Percentiles rank a stretch among this genome's conserved stretches.
Evolutionary conservation across 2,113 vertebrate species (phyloP).

Genomic region (Cyphomyrus plagiostoma): DNA sequence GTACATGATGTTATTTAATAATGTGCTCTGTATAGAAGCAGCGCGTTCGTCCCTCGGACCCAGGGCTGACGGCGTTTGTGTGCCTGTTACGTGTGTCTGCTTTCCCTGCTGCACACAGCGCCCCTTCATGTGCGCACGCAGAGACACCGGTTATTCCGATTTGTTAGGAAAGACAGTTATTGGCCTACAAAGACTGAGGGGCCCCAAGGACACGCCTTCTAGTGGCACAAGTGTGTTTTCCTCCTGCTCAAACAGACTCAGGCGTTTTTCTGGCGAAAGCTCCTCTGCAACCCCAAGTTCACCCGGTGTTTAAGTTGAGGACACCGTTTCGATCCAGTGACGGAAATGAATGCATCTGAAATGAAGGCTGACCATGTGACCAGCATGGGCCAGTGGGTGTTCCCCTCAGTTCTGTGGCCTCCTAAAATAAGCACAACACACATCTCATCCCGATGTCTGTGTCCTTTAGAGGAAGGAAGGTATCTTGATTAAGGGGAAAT

Average conservation of each 20-base stretch:
- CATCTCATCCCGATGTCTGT: background rate
- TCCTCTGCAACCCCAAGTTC: background rate
- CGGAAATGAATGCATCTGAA: background rate
- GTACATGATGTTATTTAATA: conserved; percentile 72
- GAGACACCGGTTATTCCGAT: background rate
- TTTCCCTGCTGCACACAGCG: background rate
- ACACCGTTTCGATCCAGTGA: background rate
- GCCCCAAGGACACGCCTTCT: background rate
- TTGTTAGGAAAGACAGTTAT: background rate
- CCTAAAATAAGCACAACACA: conserved; percentile 16
- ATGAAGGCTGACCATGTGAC: background rate
- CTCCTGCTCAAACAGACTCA: background rate
- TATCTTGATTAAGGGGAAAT: background rate
- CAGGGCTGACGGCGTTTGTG: background rate
- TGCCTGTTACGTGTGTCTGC: background rate
- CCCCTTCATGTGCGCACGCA: background rate
- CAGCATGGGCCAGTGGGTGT: background rate
- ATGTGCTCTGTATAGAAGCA: conserved; percentile 59
- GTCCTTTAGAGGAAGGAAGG: conserved; percentile 1
- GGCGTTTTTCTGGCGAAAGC: background rate
- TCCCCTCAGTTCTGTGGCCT: background rate
- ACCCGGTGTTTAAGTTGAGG: background rate
- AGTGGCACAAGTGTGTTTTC: background rate
- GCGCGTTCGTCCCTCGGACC: background rate
- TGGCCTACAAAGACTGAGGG: background rate